phyloP scores from a whole-genome alignment of 2,888 invertebrate genomes.

The Steinernema hermaphroditum region DNA sequence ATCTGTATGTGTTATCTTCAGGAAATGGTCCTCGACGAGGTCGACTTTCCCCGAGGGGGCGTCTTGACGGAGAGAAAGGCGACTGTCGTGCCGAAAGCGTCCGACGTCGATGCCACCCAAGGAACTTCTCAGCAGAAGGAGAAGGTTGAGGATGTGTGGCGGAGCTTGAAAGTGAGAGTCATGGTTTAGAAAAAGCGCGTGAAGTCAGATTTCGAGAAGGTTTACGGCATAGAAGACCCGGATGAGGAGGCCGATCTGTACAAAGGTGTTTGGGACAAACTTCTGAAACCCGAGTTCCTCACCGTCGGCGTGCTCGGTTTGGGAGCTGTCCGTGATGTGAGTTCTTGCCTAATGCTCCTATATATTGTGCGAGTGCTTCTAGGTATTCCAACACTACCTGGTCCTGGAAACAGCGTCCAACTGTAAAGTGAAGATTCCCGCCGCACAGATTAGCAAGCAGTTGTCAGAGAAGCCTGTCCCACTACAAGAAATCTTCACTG shows the following conservation, averaged over 20 bases:
- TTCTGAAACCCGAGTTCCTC: constrained; percentile 44
- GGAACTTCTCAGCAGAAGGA: constrained; percentile 7
- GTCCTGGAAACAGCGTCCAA: constrained; percentile 44
- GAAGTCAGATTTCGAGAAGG: constrained; percentile 21
- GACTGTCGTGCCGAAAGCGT: not conserved
- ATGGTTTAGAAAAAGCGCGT: constrained; percentile 35
- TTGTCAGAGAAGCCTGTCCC: constrained; percentile 35
- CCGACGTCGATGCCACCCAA: not conserved
- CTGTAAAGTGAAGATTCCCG: constrained; percentile 42
- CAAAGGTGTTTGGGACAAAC: constrained; percentile 41
- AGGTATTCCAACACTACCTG: constrained; percentile 44
- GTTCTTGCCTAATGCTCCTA: not conserved
- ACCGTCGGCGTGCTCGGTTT: constrained; percentile 53
- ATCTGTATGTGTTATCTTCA: not conserved
- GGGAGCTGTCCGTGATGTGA: constrained; percentile 52
- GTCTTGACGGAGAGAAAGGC: constrained; percentile 23
- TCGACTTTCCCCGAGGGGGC: constrained; percentile 49
- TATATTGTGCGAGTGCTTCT: constrained; percentile 12
- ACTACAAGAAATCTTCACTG: constrained; percentile 56
- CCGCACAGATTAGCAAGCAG: constrained; percentile 38
- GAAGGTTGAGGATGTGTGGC: not conserved
- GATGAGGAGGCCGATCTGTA: constrained; percentile 32
- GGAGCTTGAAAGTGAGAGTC: not conserved
- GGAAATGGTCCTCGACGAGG: constrained; percentile 35
- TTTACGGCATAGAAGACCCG: constrained; percentile 30